phyloP scores from a whole-genome alignment of 2,113 vertebrate species.

The Apistogramma diplotaenia region DNA sequence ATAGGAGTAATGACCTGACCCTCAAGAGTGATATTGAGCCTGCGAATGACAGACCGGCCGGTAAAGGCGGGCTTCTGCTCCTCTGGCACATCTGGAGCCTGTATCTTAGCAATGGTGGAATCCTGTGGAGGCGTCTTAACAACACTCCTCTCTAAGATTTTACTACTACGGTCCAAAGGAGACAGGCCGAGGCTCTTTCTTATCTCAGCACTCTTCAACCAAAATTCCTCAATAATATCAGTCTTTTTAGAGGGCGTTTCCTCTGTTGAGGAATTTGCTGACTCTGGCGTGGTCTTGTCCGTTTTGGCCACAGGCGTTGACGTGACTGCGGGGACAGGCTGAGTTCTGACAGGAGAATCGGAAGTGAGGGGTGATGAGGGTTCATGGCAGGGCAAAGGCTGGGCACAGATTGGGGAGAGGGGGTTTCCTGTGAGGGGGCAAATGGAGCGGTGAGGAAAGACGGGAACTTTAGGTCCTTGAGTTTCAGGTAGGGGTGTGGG shows the following conservation, averaged over 20 bases:
- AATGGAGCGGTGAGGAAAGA: slow-evolving; percentile 66
- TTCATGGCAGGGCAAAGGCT: slow-evolving; percentile 85
- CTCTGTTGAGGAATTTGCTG: slow-evolving; percentile 69
- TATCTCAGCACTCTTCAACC: slow-evolving; percentile 95
- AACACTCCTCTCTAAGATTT: slow-evolving; percentile 67
- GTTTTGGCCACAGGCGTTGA: slow-evolving; percentile 83
- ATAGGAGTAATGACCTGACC: slow-evolving; percentile 82
- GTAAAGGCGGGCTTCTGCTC: slow-evolving; percentile 72
- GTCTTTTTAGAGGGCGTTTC: slow-evolving; percentile 82
- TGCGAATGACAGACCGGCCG: slow-evolving; percentile 78
- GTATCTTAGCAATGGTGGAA: slow-evolving; percentile 62
- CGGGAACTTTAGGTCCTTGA: slow-evolving; percentile 62
- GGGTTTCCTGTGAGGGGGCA: slow-evolving; percentile 71
- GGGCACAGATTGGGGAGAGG: slow-evolving; percentile 87
- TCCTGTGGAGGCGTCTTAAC: slow-evolving; percentile 27
- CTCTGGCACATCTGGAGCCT: slow-evolving; percentile 57
- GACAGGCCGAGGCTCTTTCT: slow-evolving; percentile 90
- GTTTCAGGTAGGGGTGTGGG: slow-evolving; percentile 80
- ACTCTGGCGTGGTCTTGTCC: slow-evolving; percentile 56
- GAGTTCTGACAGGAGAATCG: slow-evolving; percentile 87
- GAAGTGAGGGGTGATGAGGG: slow-evolving; percentile 78
- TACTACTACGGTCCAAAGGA: slow-evolving; percentile 82
- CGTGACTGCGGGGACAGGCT: slow-evolving; percentile 83
- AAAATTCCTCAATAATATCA: slow-evolving; percentile 94
- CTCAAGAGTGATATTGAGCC: slow-evolving; percentile 82